These are phyloP conservation scores for Arremon aurantiirostris DNA, from an alignment of 2,797 vertebrate species.

Conservation along the genomic window DNA sequence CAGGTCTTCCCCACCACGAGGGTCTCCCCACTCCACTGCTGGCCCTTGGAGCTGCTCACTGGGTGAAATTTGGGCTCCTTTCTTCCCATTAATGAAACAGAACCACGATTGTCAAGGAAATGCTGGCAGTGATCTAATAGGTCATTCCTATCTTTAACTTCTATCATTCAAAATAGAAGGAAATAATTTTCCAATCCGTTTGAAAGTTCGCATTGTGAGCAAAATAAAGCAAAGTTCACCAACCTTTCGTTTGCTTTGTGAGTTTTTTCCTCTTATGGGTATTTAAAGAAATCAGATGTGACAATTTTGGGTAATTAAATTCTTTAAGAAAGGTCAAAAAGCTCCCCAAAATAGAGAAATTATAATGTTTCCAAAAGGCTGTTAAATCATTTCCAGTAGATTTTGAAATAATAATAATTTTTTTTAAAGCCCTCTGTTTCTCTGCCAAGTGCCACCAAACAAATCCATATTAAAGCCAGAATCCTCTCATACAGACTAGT, in stretches of 20 bases:
- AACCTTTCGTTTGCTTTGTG: constrained; percentile 24
- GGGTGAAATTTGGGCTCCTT: not conserved
- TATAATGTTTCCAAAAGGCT: not conserved
- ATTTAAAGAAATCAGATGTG: constrained; percentile 55
- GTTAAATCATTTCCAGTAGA: constrained; percentile 27
- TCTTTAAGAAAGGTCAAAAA: constrained; percentile 50
- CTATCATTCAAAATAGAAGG: constrained; percentile 38
- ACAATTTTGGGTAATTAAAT: constrained; percentile 33
- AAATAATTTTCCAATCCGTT: not conserved
- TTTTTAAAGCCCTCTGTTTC: not conserved
- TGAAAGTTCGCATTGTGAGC: constrained; percentile 53
- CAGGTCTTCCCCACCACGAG: not conserved
- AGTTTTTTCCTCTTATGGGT: constrained; percentile 22
- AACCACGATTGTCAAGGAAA: not conserved
- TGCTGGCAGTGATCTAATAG: constrained; percentile 63
- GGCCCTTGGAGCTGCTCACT: not conserved
- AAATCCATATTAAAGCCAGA: not conserved
- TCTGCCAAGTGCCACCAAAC: constrained; percentile 37
- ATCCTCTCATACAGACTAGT: not conserved
- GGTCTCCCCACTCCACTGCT: not conserved
- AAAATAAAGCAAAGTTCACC: constrained; percentile 52
- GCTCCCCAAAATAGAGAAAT: constrained; percentile 27
- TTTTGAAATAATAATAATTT: constrained; percentile 51
- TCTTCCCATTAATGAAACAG: not conserved
- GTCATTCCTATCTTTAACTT: constrained; percentile 69